These are phyloP conservation scores for Lasioglossum albipes DNA, from an alignment of 1,140 invertebrate species.

Conservation along the genomic window DNA sequence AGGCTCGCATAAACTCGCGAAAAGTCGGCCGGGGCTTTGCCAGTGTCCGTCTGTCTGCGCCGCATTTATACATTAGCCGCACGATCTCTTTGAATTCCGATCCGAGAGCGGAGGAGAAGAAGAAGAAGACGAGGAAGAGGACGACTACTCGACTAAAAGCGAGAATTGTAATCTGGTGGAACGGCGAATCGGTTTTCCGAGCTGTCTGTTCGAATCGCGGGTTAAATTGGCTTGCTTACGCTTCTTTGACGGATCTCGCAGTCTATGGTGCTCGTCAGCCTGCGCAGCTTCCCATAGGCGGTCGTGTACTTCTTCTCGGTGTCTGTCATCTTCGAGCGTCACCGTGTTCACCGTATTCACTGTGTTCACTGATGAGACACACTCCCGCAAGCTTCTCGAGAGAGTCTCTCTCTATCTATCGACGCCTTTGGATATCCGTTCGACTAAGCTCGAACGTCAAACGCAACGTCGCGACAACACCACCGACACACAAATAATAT, in stretches of 20 bases:
- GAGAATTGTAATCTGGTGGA: too few species aligned
- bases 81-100: background rate
- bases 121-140: too few species aligned
- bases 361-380: too few species aligned
- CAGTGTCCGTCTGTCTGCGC: background rate
- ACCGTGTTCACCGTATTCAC: background rate
- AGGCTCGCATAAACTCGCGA: conserved; percentile 30
- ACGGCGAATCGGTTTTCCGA: too few species aligned
- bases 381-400: too few species aligned
- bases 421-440: too few species aligned
- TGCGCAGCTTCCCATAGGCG: conserved; percentile 83
- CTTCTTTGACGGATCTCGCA: conserved; percentile 73
- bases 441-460: background rate
- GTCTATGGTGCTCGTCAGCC: conserved; percentile 83
- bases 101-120: background rate
- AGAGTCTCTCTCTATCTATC: too few species aligned
- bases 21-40: conserved; percentile 21
- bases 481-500: conserved; percentile 52
- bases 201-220: background rate
- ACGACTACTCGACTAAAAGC: too few species aligned
- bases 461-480: conserved; percentile 8
- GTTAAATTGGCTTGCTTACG: conserved; percentile 60
- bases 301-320: conserved; percentile 82
- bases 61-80: conserved; percentile 20
- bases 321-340: conserved; percentile 62